Percentiles rank a stretch among this genome's conserved stretches.
phyloP scores from a whole-genome alignment of 1,140 invertebrate genomes.

The Drosophila sulfurigaster region DNA sequence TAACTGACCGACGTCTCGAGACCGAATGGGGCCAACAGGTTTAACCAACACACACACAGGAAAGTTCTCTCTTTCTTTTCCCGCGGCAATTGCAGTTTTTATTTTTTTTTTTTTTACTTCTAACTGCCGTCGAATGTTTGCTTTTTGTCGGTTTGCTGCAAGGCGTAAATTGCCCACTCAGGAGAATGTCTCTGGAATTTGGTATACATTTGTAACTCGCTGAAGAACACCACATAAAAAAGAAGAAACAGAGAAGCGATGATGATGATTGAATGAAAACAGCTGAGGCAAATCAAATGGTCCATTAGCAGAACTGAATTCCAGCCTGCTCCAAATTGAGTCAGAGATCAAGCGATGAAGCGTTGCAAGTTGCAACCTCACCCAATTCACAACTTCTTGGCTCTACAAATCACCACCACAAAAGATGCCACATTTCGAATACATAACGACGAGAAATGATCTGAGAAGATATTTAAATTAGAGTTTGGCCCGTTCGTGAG shows the following conservation, averaged over 20 bases:
- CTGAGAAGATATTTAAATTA: slow-evolving; percentile 40
- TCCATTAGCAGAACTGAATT: slow-evolving; percentile 25
- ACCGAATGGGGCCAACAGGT: slow-evolving; percentile 73
- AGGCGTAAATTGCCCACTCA: slow-evolving; percentile 29
- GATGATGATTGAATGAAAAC: slow-evolving; percentile 35
- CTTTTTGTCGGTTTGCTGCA: slow-evolving; percentile 21
- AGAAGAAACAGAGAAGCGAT: neutral
- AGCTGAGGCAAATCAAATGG: slow-evolving; percentile 33
- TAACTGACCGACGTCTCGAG: slow-evolving; percentile 19
- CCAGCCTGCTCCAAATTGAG: slow-evolving; percentile 14
- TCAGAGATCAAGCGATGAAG: slow-evolving; percentile 19
- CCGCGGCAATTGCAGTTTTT: too few species aligned
- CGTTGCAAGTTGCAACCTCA: slow-evolving; percentile 25
- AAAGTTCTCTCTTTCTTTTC: slow-evolving; percentile 49
- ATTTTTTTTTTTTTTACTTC: slow-evolving; percentile 6
- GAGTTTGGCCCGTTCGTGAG: neutral
- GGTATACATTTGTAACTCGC: slow-evolving; percentile 12
- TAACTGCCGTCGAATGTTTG: slow-evolving; percentile 15
- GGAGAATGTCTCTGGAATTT: slow-evolving; percentile 31
- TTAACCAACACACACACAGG: slow-evolving; percentile 44
- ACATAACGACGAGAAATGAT: slow-evolving; percentile 19
- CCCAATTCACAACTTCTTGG: slow-evolving; percentile 35
- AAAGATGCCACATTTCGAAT: slow-evolving; percentile 25
- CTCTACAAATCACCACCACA: slow-evolving; percentile 43
- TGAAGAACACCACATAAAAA: neutral